Evolutionary conservation across 2,797 vertebrate species (phyloP).

Genomic region (Denticeps clupeoides): DNA sequence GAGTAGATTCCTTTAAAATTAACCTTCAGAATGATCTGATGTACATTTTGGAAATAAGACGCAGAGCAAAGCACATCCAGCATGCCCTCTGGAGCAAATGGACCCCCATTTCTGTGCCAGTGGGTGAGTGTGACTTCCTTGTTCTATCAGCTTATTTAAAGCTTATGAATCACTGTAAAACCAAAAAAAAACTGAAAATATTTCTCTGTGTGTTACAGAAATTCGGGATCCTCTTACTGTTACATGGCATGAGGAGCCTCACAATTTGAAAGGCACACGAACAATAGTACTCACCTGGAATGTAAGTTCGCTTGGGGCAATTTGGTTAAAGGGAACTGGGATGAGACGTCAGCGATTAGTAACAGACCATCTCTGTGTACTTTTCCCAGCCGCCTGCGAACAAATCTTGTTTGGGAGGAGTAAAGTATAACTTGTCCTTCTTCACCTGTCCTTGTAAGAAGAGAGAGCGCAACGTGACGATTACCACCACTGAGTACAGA

Average conservation of each 20-base stretch:
- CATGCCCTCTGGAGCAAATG: conserved; percentile 56
- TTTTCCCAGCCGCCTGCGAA: conserved; percentile 16
- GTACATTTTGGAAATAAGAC: conserved; percentile 44
- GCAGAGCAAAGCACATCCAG: conserved; percentile 22
- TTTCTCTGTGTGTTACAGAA: too few species aligned
- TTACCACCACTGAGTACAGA: conserved; percentile 5
- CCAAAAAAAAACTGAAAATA: too few species aligned
- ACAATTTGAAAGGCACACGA: conserved; percentile 1
- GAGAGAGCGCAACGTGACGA: neutral
- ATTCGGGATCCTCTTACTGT: conserved; percentile 2
- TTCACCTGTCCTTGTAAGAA: conserved; percentile 10
- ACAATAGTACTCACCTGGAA: conserved; percentile 13
- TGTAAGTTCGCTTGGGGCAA: too few species aligned
- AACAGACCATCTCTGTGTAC: neutral
- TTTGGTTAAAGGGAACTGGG: too few species aligned
- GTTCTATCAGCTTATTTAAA: too few species aligned
- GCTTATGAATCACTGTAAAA: too few species aligned
- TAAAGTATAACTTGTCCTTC: conserved; percentile 10
- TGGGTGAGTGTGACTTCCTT: conserved; percentile 45
- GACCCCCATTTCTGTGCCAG: conserved; percentile 41
- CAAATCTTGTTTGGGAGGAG: conserved; percentile 21
- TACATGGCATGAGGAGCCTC: too few species aligned
- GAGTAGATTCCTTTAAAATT: conserved; percentile 33
- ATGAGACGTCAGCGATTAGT: too few species aligned
- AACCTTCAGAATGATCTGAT: conserved; percentile 20